Evolutionary conservation across 92 coral and sea anemone genomes (phyloP).

Genomic region (Bergia sp.): DNA sequence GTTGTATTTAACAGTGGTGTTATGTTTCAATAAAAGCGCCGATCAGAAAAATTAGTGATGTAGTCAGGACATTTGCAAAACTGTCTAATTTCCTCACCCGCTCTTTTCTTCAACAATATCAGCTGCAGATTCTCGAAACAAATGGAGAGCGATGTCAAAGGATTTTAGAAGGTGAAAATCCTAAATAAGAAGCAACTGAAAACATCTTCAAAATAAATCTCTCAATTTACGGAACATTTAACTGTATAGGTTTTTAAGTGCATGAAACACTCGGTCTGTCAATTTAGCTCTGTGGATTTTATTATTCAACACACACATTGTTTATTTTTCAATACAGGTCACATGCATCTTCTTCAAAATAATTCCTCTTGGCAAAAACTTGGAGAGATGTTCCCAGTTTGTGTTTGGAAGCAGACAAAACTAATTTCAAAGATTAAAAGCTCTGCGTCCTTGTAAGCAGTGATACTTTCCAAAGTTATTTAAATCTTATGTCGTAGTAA

Average conservation of each 20-base stretch:
- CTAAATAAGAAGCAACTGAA: background rate
- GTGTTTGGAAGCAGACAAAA: background rate
- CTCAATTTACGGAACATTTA: background rate
- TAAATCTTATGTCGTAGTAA: background rate
- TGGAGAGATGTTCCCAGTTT: background rate
- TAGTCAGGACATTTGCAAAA: conserved; percentile 13
- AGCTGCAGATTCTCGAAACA: conserved; percentile 1
- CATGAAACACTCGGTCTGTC: conserved; percentile 20
- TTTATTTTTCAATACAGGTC: conserved; percentile 1
- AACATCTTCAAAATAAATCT: background rate
- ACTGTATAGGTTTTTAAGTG: conserved; percentile 7
- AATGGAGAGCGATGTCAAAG: background rate
- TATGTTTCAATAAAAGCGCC: background rate
- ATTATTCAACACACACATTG: conserved; percentile 25
- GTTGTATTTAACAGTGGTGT: background rate
- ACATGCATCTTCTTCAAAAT: conserved; percentile 18
- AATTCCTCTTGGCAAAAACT: background rate
- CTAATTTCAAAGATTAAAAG: background rate
- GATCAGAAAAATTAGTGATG: conserved; percentile 7
- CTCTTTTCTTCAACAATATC: conserved; percentile 12
- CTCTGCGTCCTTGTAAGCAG: background rate
- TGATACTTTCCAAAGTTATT: background rate
- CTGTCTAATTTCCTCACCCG: conserved; percentile 30
- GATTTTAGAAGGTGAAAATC: background rate
- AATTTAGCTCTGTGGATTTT: conserved; percentile 5